Base-by-base conservation (phyloP, 2,113 vertebrate genomes). In the Azemiops feae region DNA sequence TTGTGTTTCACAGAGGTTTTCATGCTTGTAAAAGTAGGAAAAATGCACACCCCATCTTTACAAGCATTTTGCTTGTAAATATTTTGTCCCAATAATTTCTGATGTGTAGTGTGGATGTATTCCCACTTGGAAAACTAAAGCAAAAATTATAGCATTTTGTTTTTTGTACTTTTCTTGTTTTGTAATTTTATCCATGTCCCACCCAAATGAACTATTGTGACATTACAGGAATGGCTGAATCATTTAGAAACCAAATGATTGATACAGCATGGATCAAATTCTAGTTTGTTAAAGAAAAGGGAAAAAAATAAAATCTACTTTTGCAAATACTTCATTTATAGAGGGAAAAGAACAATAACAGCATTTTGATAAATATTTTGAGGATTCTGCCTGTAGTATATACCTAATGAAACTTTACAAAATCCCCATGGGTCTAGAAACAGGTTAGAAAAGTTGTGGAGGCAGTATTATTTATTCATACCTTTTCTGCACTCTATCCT, bases 341-440 rank as follows among this genome's bases (percentile, higher is more conserved):
- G 92, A 93, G 96, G 96, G 93, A 93, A 96, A 93, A 97, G 95
- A 97, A 97, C 88, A 97, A 96, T 97, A 95, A 93, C 93, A 96
- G 85, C 96, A 94, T 95, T 94, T 95, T 96, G 96, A 96, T 97
- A 98, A 97, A 97, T 97, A 97, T 53, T 96, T 96, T 95, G 96
- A 97, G 96, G 97, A 97, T 97, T 97, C 96, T 97, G 95, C 96
- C 95, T 95, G 95, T 96, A 97, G 94, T 96, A 95, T 97, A 97
- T 97, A 96, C 95, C 92, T 96, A 95, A 94, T 94, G 96, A 96
- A 94, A 96, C 95, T 95, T 97, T 96, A 97, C 97, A 97, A 95
- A 96, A 97, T 96, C 94, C 93, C 92, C 97, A 91, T 95, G 93
- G 96, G 58, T 52, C 0, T 50, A 89, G 93, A 39, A 81, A 30